Evolutionary conservation across 2,797 vertebrate species (phyloP).

Genomic region (Taeniopygia guttata): DNA sequence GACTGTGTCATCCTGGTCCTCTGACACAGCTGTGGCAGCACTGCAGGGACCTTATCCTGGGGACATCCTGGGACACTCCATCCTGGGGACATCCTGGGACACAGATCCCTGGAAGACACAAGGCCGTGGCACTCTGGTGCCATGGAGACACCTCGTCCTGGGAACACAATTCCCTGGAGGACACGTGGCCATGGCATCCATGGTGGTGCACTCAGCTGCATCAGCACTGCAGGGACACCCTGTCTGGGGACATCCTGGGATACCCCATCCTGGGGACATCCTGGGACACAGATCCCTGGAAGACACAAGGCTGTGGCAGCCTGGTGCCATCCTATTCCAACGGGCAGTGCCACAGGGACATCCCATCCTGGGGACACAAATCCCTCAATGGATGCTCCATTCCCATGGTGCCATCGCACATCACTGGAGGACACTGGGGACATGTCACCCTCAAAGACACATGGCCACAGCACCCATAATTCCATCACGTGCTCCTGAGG

Average conservation of each 20-base stretch:
- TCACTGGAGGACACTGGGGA: background rate
- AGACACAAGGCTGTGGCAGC: rapidly evolving
- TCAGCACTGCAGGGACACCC: background rate
- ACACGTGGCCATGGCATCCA: rapidly evolving
- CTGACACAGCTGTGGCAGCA: background rate
- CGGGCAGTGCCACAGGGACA: rapidly evolving
- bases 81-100: background rate
- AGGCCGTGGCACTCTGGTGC: background rate
- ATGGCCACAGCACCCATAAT: background rate
- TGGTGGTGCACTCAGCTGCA: background rate
- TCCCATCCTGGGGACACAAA: rapidly evolving
- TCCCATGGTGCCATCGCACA: background rate
- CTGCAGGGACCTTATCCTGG: background rate
- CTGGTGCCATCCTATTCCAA: background rate
- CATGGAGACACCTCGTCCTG: too few species aligned
- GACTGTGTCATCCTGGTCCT: background rate
- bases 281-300: background rate
- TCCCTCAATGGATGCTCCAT: background rate
- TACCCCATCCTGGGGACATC: too few species aligned
- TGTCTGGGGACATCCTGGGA: background rate
- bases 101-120: rapidly evolving
- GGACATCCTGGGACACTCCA: background rate
- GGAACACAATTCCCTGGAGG: background rate
- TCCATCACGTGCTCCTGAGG: background rate
- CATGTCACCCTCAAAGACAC: background rate